Evolutionary conservation across 2,797 vertebrate species (phyloP), one percentile per base, ranked within the genome.

Genomic region (Enteromius mattozi): DNA sequence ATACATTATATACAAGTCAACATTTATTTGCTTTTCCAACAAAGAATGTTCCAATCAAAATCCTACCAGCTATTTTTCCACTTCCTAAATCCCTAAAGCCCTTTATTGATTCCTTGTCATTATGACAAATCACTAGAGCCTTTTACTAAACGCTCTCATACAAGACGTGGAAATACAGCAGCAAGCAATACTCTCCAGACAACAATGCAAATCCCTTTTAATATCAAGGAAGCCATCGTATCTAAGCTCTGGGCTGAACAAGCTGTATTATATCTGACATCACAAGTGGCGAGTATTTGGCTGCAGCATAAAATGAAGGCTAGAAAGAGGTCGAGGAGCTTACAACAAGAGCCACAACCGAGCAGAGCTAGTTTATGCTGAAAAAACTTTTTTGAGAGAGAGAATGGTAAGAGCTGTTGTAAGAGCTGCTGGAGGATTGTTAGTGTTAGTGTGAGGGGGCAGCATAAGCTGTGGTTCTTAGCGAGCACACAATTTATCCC

Each of bases 261-360:
- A 78, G 30, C 24, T 24, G 37, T 27, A 56, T 17, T 35, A 59
- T 47, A 71, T 56, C 35, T 33, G 74, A 49, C 7, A 42, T 78
- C 76, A 47, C 10, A 75, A 51, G 71, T 21, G 6, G 21, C 19
- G 21, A 0, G 2, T 68, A 35, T 76, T 68, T 66, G 17, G 35
- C 61, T 68, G 45, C 7, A 1, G 35, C 47, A 66, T 49, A 54
- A 35, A 78, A 81, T 9, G 35, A 40, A 56, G 17, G 19, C 24
- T 37, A 70, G 17, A 63, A 69, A 59, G 24, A 6, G 45, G 16
- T 76, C 33, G 45, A 76, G 21, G 40, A 61, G 19, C 37, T 78
- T 35, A 61, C 24, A 78, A 78, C 49, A 76, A 76, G 21, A 83
- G 17, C 45, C 16, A 24, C 70, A 76, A 82, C 21, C 42, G 40